A percentile compares a stretch with the other conserved stretches of the same genome.
These are phyloP conservation scores for Liopterus haemorrhoidalis DNA, from an alignment of 2,888 invertebrate genomes.

Conservation along the genomic window DNA sequence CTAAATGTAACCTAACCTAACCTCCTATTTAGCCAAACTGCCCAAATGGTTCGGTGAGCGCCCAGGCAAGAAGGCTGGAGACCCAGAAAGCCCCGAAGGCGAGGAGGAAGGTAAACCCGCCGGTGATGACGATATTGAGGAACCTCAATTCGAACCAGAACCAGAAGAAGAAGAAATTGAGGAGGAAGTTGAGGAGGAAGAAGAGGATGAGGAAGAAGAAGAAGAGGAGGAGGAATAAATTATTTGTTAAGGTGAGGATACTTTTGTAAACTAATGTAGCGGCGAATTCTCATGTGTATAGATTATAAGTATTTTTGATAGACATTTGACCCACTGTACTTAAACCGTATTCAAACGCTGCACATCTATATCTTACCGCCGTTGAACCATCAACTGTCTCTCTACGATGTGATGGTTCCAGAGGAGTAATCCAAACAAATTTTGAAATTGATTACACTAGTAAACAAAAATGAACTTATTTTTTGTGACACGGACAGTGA, in stretches of 20 bases:
- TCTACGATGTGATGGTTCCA: constrained; percentile 23
- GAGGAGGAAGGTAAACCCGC: constrained; percentile 81
- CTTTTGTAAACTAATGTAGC: neutral
- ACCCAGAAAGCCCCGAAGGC: constrained; percentile 84
- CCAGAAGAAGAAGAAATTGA: constrained; percentile 70
- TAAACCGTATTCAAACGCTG: too few species aligned
- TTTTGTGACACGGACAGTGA: too few species aligned
- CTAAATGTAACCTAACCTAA: too few species aligned
- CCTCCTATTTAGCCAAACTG: constrained; percentile 68
- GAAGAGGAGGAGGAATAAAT: constrained; percentile 56
- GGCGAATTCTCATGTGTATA: too few species aligned
- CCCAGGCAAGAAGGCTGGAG: constrained; percentile 87
- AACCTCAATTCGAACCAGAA: constrained; percentile 60
- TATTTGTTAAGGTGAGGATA: constrained; percentile 6
- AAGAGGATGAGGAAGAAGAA: constrained; percentile 70
- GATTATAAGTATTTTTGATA: too few species aligned
- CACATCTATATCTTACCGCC: neutral
- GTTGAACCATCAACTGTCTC: neutral
- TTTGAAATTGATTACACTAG: too few species aligned
- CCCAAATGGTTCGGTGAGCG: constrained; percentile 95
- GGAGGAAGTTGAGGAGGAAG: constrained; percentile 64
- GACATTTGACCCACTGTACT: too few species aligned
- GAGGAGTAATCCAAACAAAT: too few species aligned
- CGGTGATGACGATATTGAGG: constrained; percentile 55
- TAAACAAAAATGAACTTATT: too few species aligned